Conservation (phyloP, 2,113 vertebrate genomes). For the Prinia subflava region DNA sequence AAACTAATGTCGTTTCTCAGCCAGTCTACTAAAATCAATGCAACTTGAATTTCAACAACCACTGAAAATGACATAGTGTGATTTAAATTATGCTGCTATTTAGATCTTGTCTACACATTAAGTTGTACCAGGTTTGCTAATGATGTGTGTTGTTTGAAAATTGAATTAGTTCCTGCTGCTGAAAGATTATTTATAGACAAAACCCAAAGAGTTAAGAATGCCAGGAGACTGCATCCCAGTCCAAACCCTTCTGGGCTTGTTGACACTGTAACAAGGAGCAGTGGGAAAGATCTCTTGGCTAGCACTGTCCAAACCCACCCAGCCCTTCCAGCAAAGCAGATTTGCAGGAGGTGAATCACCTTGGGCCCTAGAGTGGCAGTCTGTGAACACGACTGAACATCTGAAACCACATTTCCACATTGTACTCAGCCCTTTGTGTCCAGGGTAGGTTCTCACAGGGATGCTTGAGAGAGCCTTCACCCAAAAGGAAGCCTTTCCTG, state of each 20-base stretch:
- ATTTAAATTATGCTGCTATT: neutral
- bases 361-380: neutral
- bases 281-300: neutral
- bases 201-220: neutral
- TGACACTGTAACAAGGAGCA: neutral
- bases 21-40: neutral
- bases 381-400: neutral
- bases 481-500: neutral
- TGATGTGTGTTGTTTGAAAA: neutral
- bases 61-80: neutral
- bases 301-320: neutral
- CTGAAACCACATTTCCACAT: neutral
- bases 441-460: neutral
- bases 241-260: neutral
- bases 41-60: neutral
- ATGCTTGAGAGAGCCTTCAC: neutral
- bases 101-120: neutral
- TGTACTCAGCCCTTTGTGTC: neutral
- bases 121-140: neutral
- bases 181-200: neutral
- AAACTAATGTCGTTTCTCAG: neutral
- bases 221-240: neutral
- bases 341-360: neutral
- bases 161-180: neutral
- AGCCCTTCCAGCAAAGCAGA: neutral